These are phyloP conservation scores for Branchipolynoe longqiensis DNA, from an alignment of 2,888 invertebrate genomes.

Conservation along the genomic window DNA sequence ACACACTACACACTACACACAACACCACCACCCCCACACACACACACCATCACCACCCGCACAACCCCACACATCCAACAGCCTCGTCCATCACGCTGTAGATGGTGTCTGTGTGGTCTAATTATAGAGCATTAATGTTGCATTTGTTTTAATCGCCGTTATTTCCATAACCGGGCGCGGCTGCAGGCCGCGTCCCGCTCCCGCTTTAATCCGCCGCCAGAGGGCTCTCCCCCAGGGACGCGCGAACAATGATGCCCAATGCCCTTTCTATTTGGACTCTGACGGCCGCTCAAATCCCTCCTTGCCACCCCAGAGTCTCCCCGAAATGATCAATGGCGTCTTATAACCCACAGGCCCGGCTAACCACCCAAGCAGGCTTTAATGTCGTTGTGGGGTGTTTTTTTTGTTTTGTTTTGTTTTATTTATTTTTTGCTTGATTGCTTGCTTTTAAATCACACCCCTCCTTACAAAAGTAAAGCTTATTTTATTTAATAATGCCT, in stretches of 20 bases:
- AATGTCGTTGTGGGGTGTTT: too few relatives aligned
- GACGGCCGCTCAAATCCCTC: conserved; percentile 17
- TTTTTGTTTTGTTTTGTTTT: too few relatives aligned
- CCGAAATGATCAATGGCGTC: conserved; percentile 38
- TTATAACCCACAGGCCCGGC: conserved; percentile 6
- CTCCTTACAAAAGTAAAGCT: too few relatives aligned
- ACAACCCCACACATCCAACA: neutral
- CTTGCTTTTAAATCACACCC: too few relatives aligned
- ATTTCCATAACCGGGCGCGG: conserved; percentile 34
- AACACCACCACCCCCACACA: too few relatives aligned
- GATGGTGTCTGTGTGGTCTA: conserved; percentile 45
- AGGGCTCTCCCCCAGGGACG: neutral
- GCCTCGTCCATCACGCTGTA: neutral
- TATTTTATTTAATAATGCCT: too few relatives aligned
- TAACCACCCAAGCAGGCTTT: conserved; percentile 41
- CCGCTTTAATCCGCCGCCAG: neutral
- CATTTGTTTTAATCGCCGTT: conserved; percentile 53
- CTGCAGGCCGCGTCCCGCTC: neutral
- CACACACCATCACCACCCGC: too few relatives aligned
- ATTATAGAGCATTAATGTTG: conserved; percentile 53
- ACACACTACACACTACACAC: too few relatives aligned
- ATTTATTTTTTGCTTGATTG: too few relatives aligned
- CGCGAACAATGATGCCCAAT: conserved; percentile 9
- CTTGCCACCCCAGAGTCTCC: conserved; percentile 36
- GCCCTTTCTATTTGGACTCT: conserved; percentile 41